Percentiles rank a stretch among this genome's conserved stretches.
phyloP scores from a whole-genome alignment of 1,140 invertebrate genomes.

The Ceratosolen solmsi region DNA sequence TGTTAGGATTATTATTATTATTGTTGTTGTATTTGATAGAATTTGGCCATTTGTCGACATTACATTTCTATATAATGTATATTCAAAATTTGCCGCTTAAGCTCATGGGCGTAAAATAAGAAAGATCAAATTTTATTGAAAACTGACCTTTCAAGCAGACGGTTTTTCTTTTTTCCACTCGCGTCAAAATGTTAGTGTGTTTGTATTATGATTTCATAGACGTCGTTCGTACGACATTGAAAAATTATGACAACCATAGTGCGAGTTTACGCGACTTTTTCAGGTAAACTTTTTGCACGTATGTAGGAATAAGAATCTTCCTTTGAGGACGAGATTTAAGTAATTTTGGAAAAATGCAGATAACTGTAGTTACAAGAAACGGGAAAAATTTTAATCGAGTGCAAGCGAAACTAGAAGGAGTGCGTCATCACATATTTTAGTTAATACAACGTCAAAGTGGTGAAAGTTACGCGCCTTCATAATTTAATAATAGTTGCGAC shows the following conservation, averaged over 20 bases:
- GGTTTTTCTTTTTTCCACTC: conserved; percentile 3
- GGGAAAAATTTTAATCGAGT: background rate
- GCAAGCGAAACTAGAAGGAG: conserved; percentile 3
- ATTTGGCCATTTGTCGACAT: too few relatives aligned
- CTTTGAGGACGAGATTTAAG: background rate
- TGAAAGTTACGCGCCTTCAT: conserved; percentile 40
- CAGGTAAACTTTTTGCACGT: background rate
- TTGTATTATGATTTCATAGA: conserved; percentile 21
- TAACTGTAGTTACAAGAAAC: background rate
- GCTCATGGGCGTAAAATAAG: too few relatives aligned
- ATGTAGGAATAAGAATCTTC: too few relatives aligned
- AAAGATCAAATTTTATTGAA: too few relatives aligned
- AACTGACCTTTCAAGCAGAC: conserved; percentile 33
- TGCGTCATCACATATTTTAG: conserved; percentile 1
- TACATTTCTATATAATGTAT: too few relatives aligned
- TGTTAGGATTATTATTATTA: too few relatives aligned
- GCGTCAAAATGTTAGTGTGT: conserved; percentile 7
- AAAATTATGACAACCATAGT: background rate
- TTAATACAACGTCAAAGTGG: conserved; percentile 4
- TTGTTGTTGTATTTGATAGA: too few relatives aligned
- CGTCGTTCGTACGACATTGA: background rate
- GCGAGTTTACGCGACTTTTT: background rate
- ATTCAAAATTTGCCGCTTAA: too few relatives aligned
- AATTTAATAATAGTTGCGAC: conserved; percentile 20
- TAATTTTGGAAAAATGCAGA: conserved; percentile 28